Base-by-base conservation (phyloP, 2,797 vertebrate genomes). In the Heterohyrax brucei region DNA sequence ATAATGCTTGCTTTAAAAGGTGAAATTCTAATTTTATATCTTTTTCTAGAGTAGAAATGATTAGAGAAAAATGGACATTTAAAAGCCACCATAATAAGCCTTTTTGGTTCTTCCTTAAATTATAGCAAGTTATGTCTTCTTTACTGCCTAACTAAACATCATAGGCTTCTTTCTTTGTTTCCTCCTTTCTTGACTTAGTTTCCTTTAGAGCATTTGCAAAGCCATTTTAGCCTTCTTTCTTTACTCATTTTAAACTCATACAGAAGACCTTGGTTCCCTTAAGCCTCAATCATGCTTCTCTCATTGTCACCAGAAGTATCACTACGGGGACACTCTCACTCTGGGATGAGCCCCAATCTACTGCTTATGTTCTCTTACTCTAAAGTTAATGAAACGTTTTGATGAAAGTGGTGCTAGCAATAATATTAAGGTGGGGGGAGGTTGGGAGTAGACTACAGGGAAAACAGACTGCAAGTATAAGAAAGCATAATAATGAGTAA, bases 21-120 rank as follows among this genome's bases (percentile, higher is more conserved):
- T 85, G 24, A 96, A 96, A 95, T 91, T 89, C 79, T 95, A n/a
- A 79, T 62, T 62, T 93, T 95, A 28, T 46, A 46, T 86, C 89
- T 76, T 91, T 96, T 61, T 26, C 56, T 77, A 61, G 9, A 93
- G 14, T 90, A 72, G 62, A 95, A 96, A 0, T 80, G 50, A 93
- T 84, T 28, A 33, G 33, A 75, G 70, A 93, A 21, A 73, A 85
- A 39, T 30, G 56, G 89, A 44, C 46, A 61, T 81, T 64, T 96
- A 70, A 93, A 96, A 95, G 82, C n/a, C 19, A 91, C 59, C 61
- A 62, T 50, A 87, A 66, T 72, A 95, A 91, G 64, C 8, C 48
- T 70, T 81, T 82, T 72, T 75, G 33, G 5, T 50, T 91, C 61
- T 82, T 75, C 44, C 64, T 68, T 59, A 87, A 85, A 70, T 87